Evolutionary conservation across 2,113 vertebrate species (phyloP), one percentile per base, ranked within the genome.

Genomic region (Reinhardtius hippoglossoides): DNA sequence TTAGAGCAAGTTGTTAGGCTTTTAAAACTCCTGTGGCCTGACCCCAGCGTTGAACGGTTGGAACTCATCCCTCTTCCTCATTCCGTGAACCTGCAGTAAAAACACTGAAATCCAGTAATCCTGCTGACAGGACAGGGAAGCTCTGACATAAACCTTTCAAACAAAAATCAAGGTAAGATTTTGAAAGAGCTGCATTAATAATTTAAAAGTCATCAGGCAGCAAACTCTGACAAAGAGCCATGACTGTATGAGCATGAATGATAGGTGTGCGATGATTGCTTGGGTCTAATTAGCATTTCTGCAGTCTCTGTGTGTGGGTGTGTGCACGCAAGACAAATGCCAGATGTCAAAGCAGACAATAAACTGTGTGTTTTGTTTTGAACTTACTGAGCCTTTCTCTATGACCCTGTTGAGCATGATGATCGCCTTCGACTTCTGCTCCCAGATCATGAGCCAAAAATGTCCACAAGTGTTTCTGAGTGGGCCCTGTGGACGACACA

Each of bases 401-500:
- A 99, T 97, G 82, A 96, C 94, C 91, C 97, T 95, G 92, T 99
- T 99, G 73, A 99, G 94, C 98, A 99, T 99, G 73, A 99, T 95
- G 89, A 99, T 94, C 5, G 97, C 97, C 94, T 96, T 98, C 77
- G 96, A 97, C 87, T 96, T 95, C 81, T 99, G 98, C 55, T 99
- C 96, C 98, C 98, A 99, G 59, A 98, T 94, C 98, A 99, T 99
- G 78, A 98, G 94, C 98, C 98, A 99, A 88, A 99, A 99, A 93
- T 99, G 98, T 78, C 98, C 97, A 85, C 97, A 97, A 0, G 98
- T 99, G 83, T 97, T 98, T 89, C 95, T 96, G 80, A 99, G 95
- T 26, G 98, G 98, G 67, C 98, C 98, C 98, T 99, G 93, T 80
- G 0, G 2, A 54, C 5, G 5, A n/a, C 50, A 54, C 50, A n/a